Conservation (phyloP, 1,140 invertebrate species). For the Fopius arisanus region DNA sequence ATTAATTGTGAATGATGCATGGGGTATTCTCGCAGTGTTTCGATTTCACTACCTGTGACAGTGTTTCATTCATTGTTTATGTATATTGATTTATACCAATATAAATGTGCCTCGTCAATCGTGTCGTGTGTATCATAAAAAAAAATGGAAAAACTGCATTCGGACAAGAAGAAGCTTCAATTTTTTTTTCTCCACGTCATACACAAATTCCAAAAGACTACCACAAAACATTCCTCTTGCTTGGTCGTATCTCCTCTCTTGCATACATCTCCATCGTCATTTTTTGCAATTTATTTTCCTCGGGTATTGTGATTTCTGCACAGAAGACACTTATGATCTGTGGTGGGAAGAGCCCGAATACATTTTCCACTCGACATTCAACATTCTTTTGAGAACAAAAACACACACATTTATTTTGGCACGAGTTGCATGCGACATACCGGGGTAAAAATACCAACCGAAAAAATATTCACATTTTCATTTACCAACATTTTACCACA, state of each 20-base stretch:
- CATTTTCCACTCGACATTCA: not conserved
- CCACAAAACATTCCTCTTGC: not conserved
- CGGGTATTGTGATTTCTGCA: not conserved
- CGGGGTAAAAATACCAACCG: not conserved
- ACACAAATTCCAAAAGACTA: not conserved
- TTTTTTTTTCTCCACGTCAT: not conserved
- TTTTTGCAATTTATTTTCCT: not conserved
- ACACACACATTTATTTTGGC: not conserved
- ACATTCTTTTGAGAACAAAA: not conserved
- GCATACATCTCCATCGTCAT: not conserved
- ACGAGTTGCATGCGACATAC: not conserved
- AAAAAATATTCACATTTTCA: too few relatives aligned
- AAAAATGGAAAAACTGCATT: not conserved
- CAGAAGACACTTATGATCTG: not conserved
- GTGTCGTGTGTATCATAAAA: not conserved
- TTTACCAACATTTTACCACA: not conserved
- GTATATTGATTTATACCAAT: not conserved
- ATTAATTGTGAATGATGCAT: conserved; percentile 1
- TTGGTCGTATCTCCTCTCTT: not conserved
- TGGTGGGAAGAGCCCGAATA: not conserved
- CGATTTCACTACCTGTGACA: not conserved
- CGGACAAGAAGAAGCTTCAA: conserved; percentile 1
- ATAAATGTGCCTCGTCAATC: not conserved
- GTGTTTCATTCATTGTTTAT: not conserved
- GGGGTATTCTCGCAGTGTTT: not conserved